Conservation (phyloP, 2,888 invertebrate genomes). For the Pristionchus fissidentatus region DNA sequence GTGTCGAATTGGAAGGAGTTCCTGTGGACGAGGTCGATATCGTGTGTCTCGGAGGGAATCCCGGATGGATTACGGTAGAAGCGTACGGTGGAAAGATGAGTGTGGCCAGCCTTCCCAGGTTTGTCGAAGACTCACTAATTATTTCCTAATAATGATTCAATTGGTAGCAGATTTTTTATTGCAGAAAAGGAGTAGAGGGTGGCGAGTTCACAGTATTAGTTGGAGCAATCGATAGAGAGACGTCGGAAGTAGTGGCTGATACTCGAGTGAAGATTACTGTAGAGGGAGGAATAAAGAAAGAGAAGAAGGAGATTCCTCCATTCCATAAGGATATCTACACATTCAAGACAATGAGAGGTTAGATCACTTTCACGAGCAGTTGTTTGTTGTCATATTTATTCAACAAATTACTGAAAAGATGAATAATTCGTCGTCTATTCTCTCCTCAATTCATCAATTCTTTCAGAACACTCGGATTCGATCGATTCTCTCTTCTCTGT, state of each 20-base stretch:
- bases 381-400: background rate
- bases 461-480: constrained; percentile 11
- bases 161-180: constrained; percentile 48
- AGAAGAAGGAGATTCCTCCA: background rate
- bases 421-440: too few relatives aligned
- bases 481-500: background rate
- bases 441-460: background rate
- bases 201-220: constrained; percentile 55
- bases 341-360: constrained; percentile 25
- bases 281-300: constrained; percentile 39
- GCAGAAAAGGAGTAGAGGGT: constrained; percentile 41
- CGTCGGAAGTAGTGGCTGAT: constrained; percentile 60
- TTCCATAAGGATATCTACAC: constrained; percentile 37
- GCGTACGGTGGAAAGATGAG: constrained; percentile 69
- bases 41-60: constrained; percentile 65
- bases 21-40: constrained; percentile 65
- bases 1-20: constrained; percentile 66
- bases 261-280: constrained; percentile 54
- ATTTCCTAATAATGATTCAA: background rate
- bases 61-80: constrained; percentile 70
- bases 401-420: background rate
- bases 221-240: constrained; percentile 63
- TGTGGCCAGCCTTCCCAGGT: constrained; percentile 59
- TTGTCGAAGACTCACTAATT: too few relatives aligned
- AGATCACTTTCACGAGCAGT: too few relatives aligned